Evolutionary conservation across 2,888 invertebrate genomes (phyloP), one percentile per base, ranked within the genome.

Genomic region (Pseudococcus viburni): DNA sequence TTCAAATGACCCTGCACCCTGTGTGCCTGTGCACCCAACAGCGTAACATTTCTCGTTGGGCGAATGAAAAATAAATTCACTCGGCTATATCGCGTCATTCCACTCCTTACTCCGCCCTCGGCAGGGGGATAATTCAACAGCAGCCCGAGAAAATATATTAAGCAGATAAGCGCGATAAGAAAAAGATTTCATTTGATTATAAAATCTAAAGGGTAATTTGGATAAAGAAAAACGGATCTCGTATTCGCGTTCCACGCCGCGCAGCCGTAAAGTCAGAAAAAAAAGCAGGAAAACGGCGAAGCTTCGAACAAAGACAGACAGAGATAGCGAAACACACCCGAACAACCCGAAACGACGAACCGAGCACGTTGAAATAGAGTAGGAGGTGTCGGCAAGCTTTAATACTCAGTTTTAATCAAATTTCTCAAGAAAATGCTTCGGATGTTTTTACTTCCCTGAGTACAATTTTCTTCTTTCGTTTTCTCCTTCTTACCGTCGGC

Each of bases 391-490:
- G 88, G 59, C 88, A 59, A 83, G 83, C 39, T 55, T 83, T 88
- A 80, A 88, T 88, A 88, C 88, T 88, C 88, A 88, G 88, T 88
- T 88, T 88, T 88, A 88, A 88, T 88, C 88, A 88, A 88, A 88
- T 88, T 88, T 88, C 83, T 83, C 59, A 48, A 88, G 88, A 88
- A 88, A 88, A 88, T 80, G 83, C 88, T 83, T 88, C 88, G 88
- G 55, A 88, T 88, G 55, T 77, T 88, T 88, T 83, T 68, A 88
- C 73, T 59, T 88, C 88, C 83, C 88, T 55, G 11, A 83, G 80
- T 88, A 88, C 83, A 83, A 88, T 88, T 80, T 88, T 88, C 88
- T 88, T 80, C 80, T 88, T 51, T 17, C 46, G 19, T 80, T 46
- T 46, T 1, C 51, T 77, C 33, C 48, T 51, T 46, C 77, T 73